Conservation (phyloP, 2,113 vertebrate species). For the Rhadina sibilatrix region DNA sequence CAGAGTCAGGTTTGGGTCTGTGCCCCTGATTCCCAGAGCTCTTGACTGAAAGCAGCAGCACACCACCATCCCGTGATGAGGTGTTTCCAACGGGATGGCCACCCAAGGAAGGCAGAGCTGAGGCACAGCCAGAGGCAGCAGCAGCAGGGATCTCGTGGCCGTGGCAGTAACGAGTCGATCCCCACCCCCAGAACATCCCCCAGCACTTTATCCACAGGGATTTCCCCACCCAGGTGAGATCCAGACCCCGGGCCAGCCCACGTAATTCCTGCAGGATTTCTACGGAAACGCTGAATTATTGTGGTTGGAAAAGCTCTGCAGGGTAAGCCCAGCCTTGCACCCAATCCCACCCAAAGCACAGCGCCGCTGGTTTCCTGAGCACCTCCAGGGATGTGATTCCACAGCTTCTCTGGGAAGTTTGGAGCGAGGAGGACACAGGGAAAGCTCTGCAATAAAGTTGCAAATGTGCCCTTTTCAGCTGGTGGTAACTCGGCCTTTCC, state of each 20-base stretch:
- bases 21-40: too few relatives aligned
- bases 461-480: not conserved
- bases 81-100: not conserved
- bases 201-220: not conserved
- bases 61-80: too few relatives aligned
- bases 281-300: not conserved
- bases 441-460: not conserved
- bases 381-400: not conserved
- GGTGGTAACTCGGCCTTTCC: not conserved
- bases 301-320: not conserved
- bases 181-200: not conserved
- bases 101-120: not conserved
- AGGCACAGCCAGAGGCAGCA: not conserved
- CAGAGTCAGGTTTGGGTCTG: too few relatives aligned
- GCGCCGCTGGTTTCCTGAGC: fast-evolving
- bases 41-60: too few relatives aligned
- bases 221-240: not conserved
- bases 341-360: not conserved
- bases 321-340: not conserved
- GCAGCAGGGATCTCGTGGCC: not conserved
- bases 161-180: not conserved
- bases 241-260: not conserved
- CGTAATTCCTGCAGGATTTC: fast-evolving
- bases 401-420: not conserved
- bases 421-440: not conserved